phyloP scores from a whole-genome alignment of 2,797 vertebrate species.

The Rachycentron canadum region DNA sequence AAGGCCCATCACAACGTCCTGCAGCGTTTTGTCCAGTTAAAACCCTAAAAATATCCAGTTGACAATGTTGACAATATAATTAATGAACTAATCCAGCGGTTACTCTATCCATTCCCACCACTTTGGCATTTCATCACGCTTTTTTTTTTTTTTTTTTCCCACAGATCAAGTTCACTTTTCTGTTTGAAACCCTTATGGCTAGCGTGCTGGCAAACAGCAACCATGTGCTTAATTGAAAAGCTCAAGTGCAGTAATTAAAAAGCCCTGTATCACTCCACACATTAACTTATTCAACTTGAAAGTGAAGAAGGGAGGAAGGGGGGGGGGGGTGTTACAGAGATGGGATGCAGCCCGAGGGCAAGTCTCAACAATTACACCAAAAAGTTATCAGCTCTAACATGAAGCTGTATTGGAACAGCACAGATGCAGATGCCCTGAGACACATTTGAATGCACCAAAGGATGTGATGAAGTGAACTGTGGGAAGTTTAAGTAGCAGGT shows the following conservation, averaged over 20 bases:
- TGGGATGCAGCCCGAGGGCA: slow-evolving; percentile 29
- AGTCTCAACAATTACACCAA: slow-evolving; percentile 39
- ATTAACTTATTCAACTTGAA: slow-evolving; percentile 48
- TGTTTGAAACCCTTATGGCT: slow-evolving; percentile 10
- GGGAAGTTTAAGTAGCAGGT: slow-evolving; percentile 11
- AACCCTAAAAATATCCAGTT: background rate
- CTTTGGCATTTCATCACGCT: background rate
- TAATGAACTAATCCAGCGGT: slow-evolving; percentile 9
- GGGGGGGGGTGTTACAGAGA: slow-evolving; percentile 7
- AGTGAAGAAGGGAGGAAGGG: slow-evolving; percentile 26
- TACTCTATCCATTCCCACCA: background rate
- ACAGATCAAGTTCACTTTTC: slow-evolving; percentile 5
- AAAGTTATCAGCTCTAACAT: slow-evolving; percentile 38
- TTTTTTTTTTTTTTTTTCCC: too few species aligned
- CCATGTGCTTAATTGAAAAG: slow-evolving; percentile 42
- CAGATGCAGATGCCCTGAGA: background rate
- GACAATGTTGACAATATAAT: too few species aligned
- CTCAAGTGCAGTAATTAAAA: slow-evolving; percentile 47
- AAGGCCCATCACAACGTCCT: background rate
- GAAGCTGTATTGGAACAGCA: slow-evolving; percentile 7
- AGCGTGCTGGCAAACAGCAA: slow-evolving; percentile 23
- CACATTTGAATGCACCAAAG: background rate
- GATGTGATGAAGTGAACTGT: slow-evolving; percentile 8
- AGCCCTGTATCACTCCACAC: slow-evolving; percentile 15
- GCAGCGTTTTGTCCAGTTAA: background rate